These are phyloP conservation scores for Philotrypesis tridentata DNA, from an alignment of 1,140 invertebrate genomes.

Conservation along the genomic window DNA sequence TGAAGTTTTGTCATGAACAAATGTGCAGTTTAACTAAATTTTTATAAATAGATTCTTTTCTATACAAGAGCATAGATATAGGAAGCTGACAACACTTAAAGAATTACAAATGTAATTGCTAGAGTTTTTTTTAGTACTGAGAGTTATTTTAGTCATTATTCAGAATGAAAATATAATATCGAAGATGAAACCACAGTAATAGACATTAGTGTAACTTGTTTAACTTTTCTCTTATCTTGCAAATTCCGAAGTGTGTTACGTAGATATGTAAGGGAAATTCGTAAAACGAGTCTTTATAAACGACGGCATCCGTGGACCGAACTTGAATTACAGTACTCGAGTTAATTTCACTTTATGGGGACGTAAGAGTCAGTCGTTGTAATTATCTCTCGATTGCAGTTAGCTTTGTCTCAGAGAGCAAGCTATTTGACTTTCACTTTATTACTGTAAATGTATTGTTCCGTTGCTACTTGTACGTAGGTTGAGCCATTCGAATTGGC, in stretches of 20 bases:
- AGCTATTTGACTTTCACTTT: slow-evolving; percentile 13
- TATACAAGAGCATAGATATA: too few relatives aligned
- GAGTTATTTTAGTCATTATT: too few relatives aligned
- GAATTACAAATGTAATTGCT: too few relatives aligned
- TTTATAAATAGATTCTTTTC: too few relatives aligned
- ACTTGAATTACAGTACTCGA: slow-evolving; percentile 18
- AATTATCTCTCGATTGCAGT: slow-evolving; percentile 27
- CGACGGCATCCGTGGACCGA: background rate
- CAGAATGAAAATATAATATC: too few relatives aligned
- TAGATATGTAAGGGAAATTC: slow-evolving; percentile 2
- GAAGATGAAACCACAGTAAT: too few relatives aligned
- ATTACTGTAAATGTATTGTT: slow-evolving; percentile 12
- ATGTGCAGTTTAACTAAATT: too few relatives aligned
- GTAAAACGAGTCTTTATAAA: slow-evolving; percentile 6
- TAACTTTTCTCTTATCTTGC: background rate
- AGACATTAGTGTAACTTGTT: too few relatives aligned
- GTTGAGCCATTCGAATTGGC: background rate
- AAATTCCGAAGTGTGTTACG: background rate
- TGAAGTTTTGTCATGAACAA: too few relatives aligned
- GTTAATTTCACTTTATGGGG: slow-evolving; percentile 19
- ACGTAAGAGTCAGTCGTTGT: slow-evolving; percentile 24
- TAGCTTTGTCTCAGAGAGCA: background rate
- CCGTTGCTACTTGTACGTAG: background rate
- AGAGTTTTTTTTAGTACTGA: too few relatives aligned
- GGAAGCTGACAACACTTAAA: too few relatives aligned